These are phyloP conservation scores for Nephrocerus scutellatus DNA, from an alignment of 2,888 invertebrate species.

Conservation along the genomic window DNA sequence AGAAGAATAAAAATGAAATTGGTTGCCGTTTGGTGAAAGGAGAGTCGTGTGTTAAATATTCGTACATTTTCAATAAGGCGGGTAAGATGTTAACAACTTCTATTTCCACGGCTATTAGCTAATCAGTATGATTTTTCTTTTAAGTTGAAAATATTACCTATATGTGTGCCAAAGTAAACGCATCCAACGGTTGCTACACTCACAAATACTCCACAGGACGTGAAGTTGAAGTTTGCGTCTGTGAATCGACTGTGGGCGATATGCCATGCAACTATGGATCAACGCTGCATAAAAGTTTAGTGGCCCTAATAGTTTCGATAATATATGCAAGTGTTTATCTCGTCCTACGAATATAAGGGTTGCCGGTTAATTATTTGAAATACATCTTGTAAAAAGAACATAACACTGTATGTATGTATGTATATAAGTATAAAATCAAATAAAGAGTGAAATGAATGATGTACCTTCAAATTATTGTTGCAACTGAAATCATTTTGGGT, in stretches of 20 bases:
- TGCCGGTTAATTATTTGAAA: no score
- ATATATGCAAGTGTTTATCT: no score
- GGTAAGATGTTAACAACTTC: constrained; percentile 51
- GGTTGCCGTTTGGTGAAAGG: constrained; percentile 55
- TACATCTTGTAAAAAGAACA: no score
- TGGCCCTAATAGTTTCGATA: no score
- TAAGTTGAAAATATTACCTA: constrained; percentile 63
- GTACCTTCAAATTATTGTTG: no score
- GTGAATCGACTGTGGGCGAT: constrained; percentile 43
- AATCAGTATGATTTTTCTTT: no score
- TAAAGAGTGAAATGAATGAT: no score
- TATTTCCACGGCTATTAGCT: neutral
- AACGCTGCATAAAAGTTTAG: no score
- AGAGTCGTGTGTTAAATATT: constrained; percentile 59
- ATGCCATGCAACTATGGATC: constrained; percentile 50
- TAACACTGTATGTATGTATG: no score
- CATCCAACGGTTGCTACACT: constrained; percentile 55
- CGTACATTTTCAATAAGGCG: constrained; percentile 55
- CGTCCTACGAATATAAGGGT: no score
- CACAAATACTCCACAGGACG: constrained; percentile 49
- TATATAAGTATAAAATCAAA: no score
- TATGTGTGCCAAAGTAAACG: constrained; percentile 60
- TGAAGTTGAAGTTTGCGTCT: constrained; percentile 51
- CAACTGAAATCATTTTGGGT: no score
- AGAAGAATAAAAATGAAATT: constrained; percentile 44